phyloP scores from a whole-genome alignment of 2,113 vertebrate genomes.

The Cynoglossus semilaevis region DNA sequence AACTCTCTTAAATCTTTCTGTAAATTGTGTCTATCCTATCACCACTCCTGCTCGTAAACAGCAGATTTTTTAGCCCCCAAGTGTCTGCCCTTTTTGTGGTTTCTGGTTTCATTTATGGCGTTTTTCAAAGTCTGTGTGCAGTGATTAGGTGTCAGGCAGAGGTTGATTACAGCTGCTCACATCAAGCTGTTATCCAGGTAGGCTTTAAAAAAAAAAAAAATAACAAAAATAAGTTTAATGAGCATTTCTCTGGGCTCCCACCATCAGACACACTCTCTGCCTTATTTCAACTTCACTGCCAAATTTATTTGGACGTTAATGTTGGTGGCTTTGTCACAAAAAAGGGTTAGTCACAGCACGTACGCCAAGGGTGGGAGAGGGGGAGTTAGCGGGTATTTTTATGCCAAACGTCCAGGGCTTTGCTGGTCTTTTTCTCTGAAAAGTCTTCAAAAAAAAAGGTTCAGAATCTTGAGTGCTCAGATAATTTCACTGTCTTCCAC shows the following conservation, averaged over 20 bases:
- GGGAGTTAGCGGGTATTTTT: slow-evolving; percentile 62
- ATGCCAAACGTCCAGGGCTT: slow-evolving; percentile 54
- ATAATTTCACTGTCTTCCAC: slow-evolving; percentile 25
- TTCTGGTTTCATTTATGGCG: slow-evolving; percentile 41
- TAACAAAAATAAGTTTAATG: too few relatives aligned
- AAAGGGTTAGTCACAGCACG: slow-evolving; percentile 64
- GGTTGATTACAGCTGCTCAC: slow-evolving; percentile 53
- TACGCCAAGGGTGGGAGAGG: slow-evolving; percentile 55
- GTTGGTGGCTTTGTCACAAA: slow-evolving; percentile 43
- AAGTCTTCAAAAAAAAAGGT: slow-evolving; percentile 27
- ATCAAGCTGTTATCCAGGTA: slow-evolving; percentile 41
- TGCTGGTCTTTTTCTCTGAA: slow-evolving; percentile 38
- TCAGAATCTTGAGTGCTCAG: slow-evolving; percentile 39
- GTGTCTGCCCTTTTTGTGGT: slow-evolving; percentile 37
- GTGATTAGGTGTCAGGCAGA: slow-evolving; percentile 57
- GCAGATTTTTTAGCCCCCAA: slow-evolving; percentile 45
- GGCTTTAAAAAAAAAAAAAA: slow-evolving; percentile 42
- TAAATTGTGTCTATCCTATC: slow-evolving; percentile 25
- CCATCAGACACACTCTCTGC: slow-evolving; percentile 22
- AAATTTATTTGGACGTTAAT: slow-evolving; percentile 44
- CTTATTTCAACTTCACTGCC: slow-evolving; percentile 18
- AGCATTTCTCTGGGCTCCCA: slow-evolving; percentile 18
- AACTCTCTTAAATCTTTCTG: slow-evolving; percentile 33
- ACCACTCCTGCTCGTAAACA: slow-evolving; percentile 37
- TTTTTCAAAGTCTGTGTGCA: slow-evolving; percentile 30